Percentiles rank a stretch among this genome's conserved stretches.
Evolutionary conservation across 1,140 invertebrate genomes (phyloP).

Genomic region (Portunus trituberculatus): DNA sequence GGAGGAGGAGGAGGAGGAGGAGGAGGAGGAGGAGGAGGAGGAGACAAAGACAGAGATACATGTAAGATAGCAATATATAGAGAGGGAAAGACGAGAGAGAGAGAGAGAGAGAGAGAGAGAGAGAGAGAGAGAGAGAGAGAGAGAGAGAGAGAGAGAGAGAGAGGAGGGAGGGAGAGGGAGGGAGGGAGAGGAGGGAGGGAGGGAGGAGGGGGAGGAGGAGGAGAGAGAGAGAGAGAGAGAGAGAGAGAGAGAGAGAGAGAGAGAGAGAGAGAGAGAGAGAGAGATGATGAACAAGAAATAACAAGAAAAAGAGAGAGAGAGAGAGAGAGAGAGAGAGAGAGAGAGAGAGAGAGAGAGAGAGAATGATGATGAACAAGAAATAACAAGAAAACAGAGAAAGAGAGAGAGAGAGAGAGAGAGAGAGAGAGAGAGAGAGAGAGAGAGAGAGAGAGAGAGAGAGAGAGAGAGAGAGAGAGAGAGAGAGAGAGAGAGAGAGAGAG

Average conservation of each 20-base stretch:
- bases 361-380: no score
- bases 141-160: background rate
- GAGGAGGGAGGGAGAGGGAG: background rate
- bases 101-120: constrained; percentile 32
- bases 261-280: background rate
- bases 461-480: background rate
- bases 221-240: background rate
- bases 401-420: background rate
- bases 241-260: background rate
- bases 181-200: background rate
- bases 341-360: no score
- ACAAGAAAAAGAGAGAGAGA: background rate
- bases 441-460: no score
- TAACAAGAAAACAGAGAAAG: no score
- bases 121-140: background rate
- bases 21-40: constrained; percentile 16
- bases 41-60: constrained; percentile 23
- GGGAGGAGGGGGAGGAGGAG: constrained; percentile 2
- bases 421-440: no score
- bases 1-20: background rate
- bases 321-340: no score
- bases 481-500: background rate
- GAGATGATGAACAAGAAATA: background rate
- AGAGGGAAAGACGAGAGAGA: constrained; percentile 34
- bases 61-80: constrained; percentile 18